Conservation (phyloP, 2,888 invertebrate genomes). For the Proisotoma minuta region DNA sequence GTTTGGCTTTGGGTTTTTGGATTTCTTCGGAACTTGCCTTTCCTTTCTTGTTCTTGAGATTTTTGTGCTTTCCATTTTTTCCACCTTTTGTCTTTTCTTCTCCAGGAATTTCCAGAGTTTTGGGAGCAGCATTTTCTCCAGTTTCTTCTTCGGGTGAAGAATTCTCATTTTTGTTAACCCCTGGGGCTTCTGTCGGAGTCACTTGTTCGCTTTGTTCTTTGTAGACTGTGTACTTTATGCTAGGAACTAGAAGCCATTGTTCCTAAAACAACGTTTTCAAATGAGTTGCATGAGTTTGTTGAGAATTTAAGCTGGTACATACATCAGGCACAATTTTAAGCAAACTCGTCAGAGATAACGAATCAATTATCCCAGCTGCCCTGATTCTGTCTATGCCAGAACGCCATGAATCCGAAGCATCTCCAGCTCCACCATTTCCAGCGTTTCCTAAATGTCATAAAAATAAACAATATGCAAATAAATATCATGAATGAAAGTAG, state of each 20-base stretch:
- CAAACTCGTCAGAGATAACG: conserved; percentile 26
- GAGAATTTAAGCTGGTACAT: background rate
- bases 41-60: background rate
- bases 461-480: too few relatives aligned
- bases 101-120: too few relatives aligned
- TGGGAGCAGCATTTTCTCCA: background rate
- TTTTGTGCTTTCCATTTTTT: background rate
- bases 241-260: conserved; percentile 43
- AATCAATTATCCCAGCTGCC: conserved; percentile 23
- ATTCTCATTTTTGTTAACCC: background rate
- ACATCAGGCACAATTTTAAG: conserved; percentile 38
- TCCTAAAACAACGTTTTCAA: conserved; percentile 14
- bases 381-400: conserved; percentile 25
- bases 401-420: too few relatives aligned
- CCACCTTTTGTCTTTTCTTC: background rate
- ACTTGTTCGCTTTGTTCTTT: conserved; percentile 4
- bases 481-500: background rate
- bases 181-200: background rate
- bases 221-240: conserved; percentile 38
- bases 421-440: too few relatives aligned
- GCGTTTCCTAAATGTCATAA: too few relatives aligned
- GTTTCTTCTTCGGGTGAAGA: background rate
- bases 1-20: background rate
- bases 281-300: background rate
- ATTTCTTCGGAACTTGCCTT: conserved; percentile 12